Evolutionary conservation across 2,113 vertebrate genomes (phyloP).

Genomic region (Microcebus lehilahytsara): DNA sequence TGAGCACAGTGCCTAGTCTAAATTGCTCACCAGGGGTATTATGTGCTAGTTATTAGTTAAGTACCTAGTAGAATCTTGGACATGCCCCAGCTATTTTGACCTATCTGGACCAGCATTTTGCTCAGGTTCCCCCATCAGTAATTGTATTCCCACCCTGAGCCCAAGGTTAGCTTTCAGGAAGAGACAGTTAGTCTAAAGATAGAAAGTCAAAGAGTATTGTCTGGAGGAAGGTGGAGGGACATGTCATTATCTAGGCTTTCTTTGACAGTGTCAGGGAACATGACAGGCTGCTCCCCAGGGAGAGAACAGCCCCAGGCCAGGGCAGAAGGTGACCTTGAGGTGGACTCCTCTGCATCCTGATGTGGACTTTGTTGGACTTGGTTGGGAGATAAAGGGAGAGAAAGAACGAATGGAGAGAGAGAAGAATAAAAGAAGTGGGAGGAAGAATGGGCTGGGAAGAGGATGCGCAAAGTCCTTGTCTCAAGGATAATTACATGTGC

Average conservation of each 20-base stretch:
- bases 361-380: background rate
- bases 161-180: conserved; percentile 57
- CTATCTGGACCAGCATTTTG: background rate
- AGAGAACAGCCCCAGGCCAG: conserved; percentile 50
- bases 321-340: conserved; percentile 66
- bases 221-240: conserved; percentile 53
- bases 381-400: conserved; percentile 33
- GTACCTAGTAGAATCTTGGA: background rate
- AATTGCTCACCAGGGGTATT: background rate
- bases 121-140: background rate
- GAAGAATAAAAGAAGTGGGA: background rate
- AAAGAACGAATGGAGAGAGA: background rate
- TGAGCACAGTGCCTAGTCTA: background rate
- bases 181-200: conserved; percentile 67
- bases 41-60: background rate
- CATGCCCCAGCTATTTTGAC: background rate
- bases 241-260: conserved; percentile 30
- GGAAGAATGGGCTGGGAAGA: background rate
- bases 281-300: conserved; percentile 51
- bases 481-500: conserved; percentile 53
- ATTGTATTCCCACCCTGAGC: background rate
- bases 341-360: conserved; percentile 5
- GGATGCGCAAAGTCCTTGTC: background rate
- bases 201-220: conserved; percentile 60
- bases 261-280: conserved; percentile 58